Conservation (phyloP, 2,113 vertebrate species). For the Heterotis niloticus region DNA sequence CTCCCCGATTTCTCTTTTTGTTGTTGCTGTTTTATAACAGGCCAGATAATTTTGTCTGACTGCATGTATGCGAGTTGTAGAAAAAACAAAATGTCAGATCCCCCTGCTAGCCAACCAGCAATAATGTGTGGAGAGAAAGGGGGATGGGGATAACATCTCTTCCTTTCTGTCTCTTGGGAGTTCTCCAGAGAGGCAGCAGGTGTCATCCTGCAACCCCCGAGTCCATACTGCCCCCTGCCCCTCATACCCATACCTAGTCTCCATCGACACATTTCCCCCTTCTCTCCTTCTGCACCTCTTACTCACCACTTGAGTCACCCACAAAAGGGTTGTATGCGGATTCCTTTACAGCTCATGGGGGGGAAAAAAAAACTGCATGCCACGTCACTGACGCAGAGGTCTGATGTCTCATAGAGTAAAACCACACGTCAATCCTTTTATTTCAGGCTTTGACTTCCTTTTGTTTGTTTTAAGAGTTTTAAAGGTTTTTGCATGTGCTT, state of each 20-base stretch:
- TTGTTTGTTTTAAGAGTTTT: not conserved
- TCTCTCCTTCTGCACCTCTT: not conserved
- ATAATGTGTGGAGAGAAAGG: not conserved
- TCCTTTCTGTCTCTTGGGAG: not conserved
- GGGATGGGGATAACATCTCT: not conserved
- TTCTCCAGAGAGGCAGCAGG: not conserved
- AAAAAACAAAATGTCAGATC: not conserved
- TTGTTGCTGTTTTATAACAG: not conserved
- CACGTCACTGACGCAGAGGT: not conserved
- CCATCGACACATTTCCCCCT: not conserved
- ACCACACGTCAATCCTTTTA: not conserved
- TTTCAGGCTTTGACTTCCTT: not conserved
- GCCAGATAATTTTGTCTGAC: not conserved
- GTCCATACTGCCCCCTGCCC: not conserved
- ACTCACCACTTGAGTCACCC: not conserved
- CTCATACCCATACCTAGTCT: not conserved
- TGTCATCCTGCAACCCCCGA: not conserved
- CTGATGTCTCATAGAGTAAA: not conserved
- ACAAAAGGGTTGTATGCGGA: not conserved
- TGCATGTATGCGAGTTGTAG: not conserved
- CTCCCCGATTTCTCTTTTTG: not conserved
- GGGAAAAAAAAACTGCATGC: not conserved
- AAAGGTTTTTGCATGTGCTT: not conserved
- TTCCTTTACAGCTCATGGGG: not conserved
- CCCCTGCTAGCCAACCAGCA: not conserved